Percentiles rank a stretch among this genome's conserved stretches.
phyloP scores from a whole-genome alignment of 1,140 invertebrate genomes.

The Drosophila fuyamai region DNA sequence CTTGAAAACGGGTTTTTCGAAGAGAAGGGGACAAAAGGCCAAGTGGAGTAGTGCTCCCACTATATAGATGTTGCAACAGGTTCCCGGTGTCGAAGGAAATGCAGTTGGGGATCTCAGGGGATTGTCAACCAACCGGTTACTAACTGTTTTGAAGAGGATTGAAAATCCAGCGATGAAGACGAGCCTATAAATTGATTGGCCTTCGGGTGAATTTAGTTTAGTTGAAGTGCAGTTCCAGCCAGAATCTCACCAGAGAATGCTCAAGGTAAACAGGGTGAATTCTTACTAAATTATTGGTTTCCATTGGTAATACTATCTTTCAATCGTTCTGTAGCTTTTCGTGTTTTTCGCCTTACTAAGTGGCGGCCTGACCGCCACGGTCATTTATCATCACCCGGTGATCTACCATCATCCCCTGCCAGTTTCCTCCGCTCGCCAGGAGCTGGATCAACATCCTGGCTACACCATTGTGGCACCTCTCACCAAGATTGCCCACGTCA shows the following conservation, averaged over 20 bases:
- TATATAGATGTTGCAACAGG: conserved; percentile 59
- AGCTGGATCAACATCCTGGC: conserved; percentile 56
- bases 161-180: conserved; percentile 8
- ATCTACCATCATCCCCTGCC: conserved; percentile 52
- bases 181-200: conserved; percentile 42
- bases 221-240: conserved; percentile 42
- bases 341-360: conserved; percentile 20
- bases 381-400: conserved; percentile 65
- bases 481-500: conserved; percentile 74
- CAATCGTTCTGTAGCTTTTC: conserved; percentile 10
- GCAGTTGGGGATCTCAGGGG: conserved; percentile 22
- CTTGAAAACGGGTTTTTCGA: conserved; percentile 78
- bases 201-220: conserved; percentile 29
- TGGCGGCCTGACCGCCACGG: conserved; percentile 38
- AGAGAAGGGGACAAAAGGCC: conserved; percentile 19
- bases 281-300: background rate
- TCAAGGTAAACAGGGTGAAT: conserved; percentile 32
- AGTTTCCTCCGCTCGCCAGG: background rate
- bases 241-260: conserved; percentile 44
- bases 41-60: conserved; percentile 32
- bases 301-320: background rate
- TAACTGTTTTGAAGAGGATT: conserved; percentile 24
- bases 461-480: conserved; percentile 73
- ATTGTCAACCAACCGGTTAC: conserved; percentile 48
- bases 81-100: conserved; percentile 46